phyloP scores from a whole-genome alignment of 2,888 invertebrate genomes.

The Mesodorylaimus sp. region DNA sequence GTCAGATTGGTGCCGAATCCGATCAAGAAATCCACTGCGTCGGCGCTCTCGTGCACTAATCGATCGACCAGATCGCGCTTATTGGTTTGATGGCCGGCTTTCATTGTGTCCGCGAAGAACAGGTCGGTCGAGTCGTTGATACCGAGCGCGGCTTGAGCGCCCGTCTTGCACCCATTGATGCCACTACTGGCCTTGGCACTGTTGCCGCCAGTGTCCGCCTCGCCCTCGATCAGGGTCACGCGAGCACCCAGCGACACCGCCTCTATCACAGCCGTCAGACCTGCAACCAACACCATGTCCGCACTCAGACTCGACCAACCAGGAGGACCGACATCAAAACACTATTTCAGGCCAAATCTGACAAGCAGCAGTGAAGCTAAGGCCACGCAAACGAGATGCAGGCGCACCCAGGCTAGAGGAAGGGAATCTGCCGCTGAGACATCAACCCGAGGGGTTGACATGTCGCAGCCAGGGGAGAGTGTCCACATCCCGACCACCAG shows the following conservation, averaged over 20 bases:
- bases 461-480: too few relatives aligned
- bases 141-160: constrained; percentile 18
- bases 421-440: too few relatives aligned
- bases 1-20: constrained; percentile 21
- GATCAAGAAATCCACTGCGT: constrained; percentile 20
- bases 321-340: too few relatives aligned
- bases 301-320: too few relatives aligned
- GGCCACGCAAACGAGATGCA: too few relatives aligned
- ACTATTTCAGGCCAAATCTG: too few relatives aligned
- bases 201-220: constrained; percentile 25
- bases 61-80: constrained; percentile 22
- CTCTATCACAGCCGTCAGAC: too few relatives aligned
- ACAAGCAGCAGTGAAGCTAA: too few relatives aligned
- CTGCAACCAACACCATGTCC: too few relatives aligned
- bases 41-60: constrained; percentile 18
- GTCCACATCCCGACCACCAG: too few relatives aligned
- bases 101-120: constrained; percentile 24
- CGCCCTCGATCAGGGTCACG: background rate
- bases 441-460: too few relatives aligned
- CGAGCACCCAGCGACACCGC: too few relatives aligned
- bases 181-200: constrained; percentile 26
- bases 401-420: background rate
- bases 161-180: constrained; percentile 24
- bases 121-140: constrained; percentile 19
- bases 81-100: constrained; percentile 26